Evolutionary conservation across 2,888 invertebrate species (phyloP), one percentile per base, ranked within the genome.

Genomic region (Cephalotes varians): DNA sequence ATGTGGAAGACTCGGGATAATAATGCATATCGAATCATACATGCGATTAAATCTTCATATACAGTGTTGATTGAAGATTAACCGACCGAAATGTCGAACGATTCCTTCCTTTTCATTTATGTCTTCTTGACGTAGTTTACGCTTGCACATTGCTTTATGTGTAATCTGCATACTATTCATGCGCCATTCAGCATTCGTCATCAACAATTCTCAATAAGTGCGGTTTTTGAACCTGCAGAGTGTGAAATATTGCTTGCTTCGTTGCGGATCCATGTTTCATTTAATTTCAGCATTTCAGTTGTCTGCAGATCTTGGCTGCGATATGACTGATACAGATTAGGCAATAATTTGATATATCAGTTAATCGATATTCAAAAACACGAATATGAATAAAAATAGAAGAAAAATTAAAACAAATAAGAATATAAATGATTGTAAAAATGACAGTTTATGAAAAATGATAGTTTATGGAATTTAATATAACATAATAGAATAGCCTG

Each of bases 71-170:
- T 34, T 25, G 25, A 56, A 69, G 44, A 79, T 79, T 56, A 79
- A 69, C 21, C 31, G 25, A 12, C 21, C 12, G 12, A 69, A 77
- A 79, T 34, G 21, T 40, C 54, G n/a, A 54, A 12, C n/a, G 12
- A 44, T 69, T 79, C 34, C 77, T 79, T 79, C 71, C 77, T 69
- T 69, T 69, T 69, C 56, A 67, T 56, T 62, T 31, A 31, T 31
- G 21, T 37, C 28, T 74, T 80, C 25, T 37, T 28, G 37, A n/a
- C 31, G 18, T 47, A n/a, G 76, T 71, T 79, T 79, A 54, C 25
- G 21, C 37, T 67, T 82, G 49, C 69, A 74, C 54, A 49, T 60
- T 47, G 64, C 82, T 81, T 51, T 77, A 82, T 51, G 21, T 82
- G 37, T 67, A 51, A 65, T 60, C 31, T 44, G 28, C 7, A 56